Evolutionary conservation across 2,113 vertebrate species (phyloP).

Genomic region (Ivindomyrus marchei): DNA sequence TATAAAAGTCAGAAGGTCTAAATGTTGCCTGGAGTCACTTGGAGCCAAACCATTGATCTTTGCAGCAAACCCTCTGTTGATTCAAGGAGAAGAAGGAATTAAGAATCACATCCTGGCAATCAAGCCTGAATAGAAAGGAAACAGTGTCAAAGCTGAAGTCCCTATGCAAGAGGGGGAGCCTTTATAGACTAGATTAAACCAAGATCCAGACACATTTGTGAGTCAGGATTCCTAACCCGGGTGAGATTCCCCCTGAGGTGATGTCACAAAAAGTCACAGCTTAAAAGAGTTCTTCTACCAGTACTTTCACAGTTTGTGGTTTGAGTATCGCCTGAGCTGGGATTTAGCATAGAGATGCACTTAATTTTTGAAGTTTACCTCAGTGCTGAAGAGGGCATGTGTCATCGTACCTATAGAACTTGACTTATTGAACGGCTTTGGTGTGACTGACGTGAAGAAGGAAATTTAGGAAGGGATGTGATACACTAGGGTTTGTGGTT

Average conservation of each 20-base stretch:
- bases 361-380: not conserved
- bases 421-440: not conserved
- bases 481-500: not conserved
- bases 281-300: not conserved
- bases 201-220: not conserved
- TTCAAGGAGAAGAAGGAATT: conserved; percentile 31
- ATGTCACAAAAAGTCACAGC: not conserved
- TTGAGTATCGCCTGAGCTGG: not conserved
- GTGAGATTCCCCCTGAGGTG: not conserved
- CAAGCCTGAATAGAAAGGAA: conserved; percentile 37
- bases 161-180: conserved; percentile 17
- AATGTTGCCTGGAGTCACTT: conserved; percentile 12
- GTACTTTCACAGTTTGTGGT: not conserved
- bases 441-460: not conserved
- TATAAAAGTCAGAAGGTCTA: conserved; percentile 25
- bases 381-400: not conserved
- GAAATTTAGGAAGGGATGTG: not conserved
- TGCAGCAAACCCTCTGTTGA: conserved; percentile 21
- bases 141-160: conserved; percentile 38
- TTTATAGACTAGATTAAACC: conserved; percentile 29
- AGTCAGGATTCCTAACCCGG: not conserved
- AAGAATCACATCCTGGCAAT: conserved; percentile 40
- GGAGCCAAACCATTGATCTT: conserved; percentile 15
- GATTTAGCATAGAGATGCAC: not conserved
- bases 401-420: not conserved